Conservation (phyloP, 2,888 invertebrate genomes). For the Malthinus seriepunctatus region DNA sequence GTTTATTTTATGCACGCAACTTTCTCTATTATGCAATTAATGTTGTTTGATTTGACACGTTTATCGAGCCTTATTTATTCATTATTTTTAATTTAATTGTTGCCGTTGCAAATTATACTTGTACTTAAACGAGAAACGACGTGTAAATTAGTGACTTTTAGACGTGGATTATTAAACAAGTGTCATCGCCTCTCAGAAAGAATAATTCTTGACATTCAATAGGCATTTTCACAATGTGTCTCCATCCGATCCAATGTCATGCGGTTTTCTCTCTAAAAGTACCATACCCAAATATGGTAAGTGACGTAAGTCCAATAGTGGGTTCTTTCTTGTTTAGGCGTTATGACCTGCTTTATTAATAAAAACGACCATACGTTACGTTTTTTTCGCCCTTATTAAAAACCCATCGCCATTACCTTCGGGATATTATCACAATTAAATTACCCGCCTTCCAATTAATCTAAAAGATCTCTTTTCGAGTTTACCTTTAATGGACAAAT, state of each 20-base stretch:
- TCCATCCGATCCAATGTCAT: constrained; percentile 21
- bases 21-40: constrained; percentile 1
- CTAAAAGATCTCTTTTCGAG: constrained; percentile 17
- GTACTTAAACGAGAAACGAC: too few species aligned
- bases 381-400: constrained; percentile 15
- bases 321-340: constrained; percentile 31
- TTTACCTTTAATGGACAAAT: neutral
- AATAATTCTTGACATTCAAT: neutral
- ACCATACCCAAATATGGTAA: constrained; percentile 37
- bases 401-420: neutral
- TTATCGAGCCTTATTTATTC: too few species aligned
- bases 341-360: constrained; percentile 30
- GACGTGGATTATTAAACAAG: too few species aligned
- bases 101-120: too few species aligned
- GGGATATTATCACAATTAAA: neutral
- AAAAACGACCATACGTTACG: constrained; percentile 26
- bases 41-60: neutral
- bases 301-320: constrained; percentile 37
- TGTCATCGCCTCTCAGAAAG: too few species aligned
- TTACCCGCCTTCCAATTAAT: constrained; percentile 13
- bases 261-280: constrained; percentile 28
- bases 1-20: neutral
- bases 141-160: too few species aligned
- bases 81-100: too few species aligned
- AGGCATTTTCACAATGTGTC: constrained; percentile 8